Base-by-base conservation (phyloP, 2,888 invertebrate genomes). In the Hydrotaea diabolus region DNA sequence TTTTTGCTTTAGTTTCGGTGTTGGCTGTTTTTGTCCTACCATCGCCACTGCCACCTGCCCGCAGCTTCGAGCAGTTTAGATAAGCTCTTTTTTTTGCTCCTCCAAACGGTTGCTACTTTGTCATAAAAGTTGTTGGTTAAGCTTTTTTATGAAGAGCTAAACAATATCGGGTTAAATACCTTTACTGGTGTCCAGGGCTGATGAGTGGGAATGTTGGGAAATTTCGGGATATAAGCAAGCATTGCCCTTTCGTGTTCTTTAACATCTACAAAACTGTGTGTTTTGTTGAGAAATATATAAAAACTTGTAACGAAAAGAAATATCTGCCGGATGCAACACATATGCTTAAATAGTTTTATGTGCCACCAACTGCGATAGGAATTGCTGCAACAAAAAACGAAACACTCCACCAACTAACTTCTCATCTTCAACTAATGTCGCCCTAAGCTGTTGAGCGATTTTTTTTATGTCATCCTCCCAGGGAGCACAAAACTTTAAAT, bases 111-210 rank as follows among this genome's bases (percentile, higher is more conserved):
- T 66, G 66, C 39, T 66, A 43, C 39, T 21, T 43, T 66, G 66
- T 66, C 59, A 59, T 59, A 59, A 59, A 23, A 59, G 55, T 55
- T 55, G 55, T 55, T 19, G 36, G 59, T 39, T 64, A 64, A 36
- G 64, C 9, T 31, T 64, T n/a, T 64, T 9, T 64, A 15, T 62
- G 59, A 15, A 62, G 59, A 26, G 31, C 3, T 2, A 4, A 7
- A 49, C n/a, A 49, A 7, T n/a, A 49, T 57, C 21, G 59, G 23
- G 55, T 11, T 55, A 55, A 59, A 59, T 23, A 26, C 59, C 26
- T 59, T 26, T 8, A 59, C 23, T 15, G 15, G 15, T 59, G n/a
- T 49, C 43, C 43, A 13, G 31, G 31, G 2, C 2, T 31, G 31
- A 4, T 31, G 31, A 7, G 31, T 31, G 31, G 2, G 2, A 31